phyloP scores from a whole-genome alignment of 2,113 vertebrate species.

The Tautogolabrus adspersus region DNA sequence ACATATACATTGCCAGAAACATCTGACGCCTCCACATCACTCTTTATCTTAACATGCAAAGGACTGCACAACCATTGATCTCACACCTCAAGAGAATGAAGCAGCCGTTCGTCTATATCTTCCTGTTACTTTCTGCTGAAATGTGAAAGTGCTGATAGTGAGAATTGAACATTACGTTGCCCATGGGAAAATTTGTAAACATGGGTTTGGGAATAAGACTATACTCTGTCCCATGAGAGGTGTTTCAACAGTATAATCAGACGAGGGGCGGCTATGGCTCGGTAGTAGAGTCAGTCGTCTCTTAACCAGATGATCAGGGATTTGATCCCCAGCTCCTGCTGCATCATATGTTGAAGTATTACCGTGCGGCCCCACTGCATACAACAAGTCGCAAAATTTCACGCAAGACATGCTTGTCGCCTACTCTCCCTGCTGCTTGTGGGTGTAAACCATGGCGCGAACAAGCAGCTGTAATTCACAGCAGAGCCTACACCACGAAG shows the following conservation, averaged over 20 bases:
- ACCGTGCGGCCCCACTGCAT: too few relatives aligned
- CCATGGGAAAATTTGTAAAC: neutral
- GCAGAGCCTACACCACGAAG: too few relatives aligned
- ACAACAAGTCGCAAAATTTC: too few relatives aligned
- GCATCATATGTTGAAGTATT: too few relatives aligned
- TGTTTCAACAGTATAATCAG: neutral
- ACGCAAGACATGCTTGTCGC: too few relatives aligned
- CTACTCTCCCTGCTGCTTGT: too few relatives aligned
- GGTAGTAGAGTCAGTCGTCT: too few relatives aligned
- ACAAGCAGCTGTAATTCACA: too few relatives aligned
- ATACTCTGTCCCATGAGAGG: neutral
- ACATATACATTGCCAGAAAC: neutral
- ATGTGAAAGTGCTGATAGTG: neutral
- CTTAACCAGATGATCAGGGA: too few relatives aligned
- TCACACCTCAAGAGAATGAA: neutral
- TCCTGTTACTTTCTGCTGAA: neutral
- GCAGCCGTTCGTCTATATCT: neutral
- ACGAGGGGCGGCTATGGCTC: too few relatives aligned
- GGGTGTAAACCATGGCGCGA: too few relatives aligned
- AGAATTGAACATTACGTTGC: neutral
- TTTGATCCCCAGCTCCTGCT: too few relatives aligned
- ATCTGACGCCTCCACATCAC: neutral
- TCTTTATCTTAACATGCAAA: constrained; percentile 1
- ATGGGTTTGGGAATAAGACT: neutral
- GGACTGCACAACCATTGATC: neutral